Evolutionary conservation across 2,797 vertebrate genomes (phyloP).

Genomic region (Monodelphis domestica): DNA sequence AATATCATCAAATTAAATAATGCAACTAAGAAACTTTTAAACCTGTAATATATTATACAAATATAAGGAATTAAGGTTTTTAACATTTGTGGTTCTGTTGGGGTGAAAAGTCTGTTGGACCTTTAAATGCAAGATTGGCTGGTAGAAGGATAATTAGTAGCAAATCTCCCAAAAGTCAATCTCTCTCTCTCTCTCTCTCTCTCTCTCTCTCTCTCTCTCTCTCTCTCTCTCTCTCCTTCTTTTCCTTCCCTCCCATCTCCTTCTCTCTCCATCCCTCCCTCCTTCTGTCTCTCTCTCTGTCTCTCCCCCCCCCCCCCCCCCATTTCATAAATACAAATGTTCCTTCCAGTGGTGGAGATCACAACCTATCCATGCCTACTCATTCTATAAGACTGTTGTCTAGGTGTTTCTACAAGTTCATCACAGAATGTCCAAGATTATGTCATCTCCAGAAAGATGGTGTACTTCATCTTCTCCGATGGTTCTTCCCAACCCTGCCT

Average conservation of each 20-base stretch:
- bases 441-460: neutral
- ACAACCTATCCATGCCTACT: neutral
- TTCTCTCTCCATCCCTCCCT: too few relatives aligned
- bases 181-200: neutral
- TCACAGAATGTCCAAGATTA: neutral
- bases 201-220: rapidly evolving
- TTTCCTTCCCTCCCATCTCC: too few relatives aligned
- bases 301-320: too few relatives aligned
- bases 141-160: neutral
- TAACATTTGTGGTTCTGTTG: neutral
- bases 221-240: neutral
- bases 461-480: neutral
- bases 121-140: neutral
- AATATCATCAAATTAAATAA: neutral
- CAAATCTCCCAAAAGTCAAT: neutral
- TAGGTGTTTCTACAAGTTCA: neutral
- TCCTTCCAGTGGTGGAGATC: neutral
- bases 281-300: too few relatives aligned
- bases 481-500: too few relatives aligned
- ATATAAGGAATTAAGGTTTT: neutral
- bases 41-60: neutral
- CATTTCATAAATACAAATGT: neutral
- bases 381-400: neutral
- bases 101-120: neutral
- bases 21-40: neutral